A percentile compares a stretch with the other conserved stretches of the same genome.
These are phyloP conservation scores for Drosophila melanogaster DNA, from an alignment of 1,140 invertebrate species.

Conservation along the genomic window Release_6_plus_ISO1_MT NT_033779.5:14086001-14086500, in stretches of 20 bases:
- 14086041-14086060: conserved; percentile 60
- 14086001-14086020: conserved; percentile 75
- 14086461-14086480: conserved; percentile 49
- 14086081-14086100: conserved; percentile 55
- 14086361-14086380: conserved; percentile 70
- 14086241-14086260: conserved; percentile 68
- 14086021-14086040: conserved; percentile 74
- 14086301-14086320: neutral
- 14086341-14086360: conserved; percentile 7
- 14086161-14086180: conserved; percentile 45
- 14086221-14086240: conserved; percentile 72
- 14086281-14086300: conserved; percentile 6
- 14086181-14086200: conserved; percentile 75
- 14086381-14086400: conserved; percentile 83
- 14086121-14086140: conserved; percentile 58
- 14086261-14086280: conserved; percentile 70
- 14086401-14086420: conserved; percentile 52
- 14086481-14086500: conserved; percentile 78
- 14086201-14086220: conserved; percentile 71
- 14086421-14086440: conserved; percentile 31
- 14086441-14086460: conserved; percentile 64
- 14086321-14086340: conserved; percentile 45
- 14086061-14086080: conserved; percentile 54
- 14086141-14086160: conserved; percentile 21
- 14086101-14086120: conserved; percentile 68